phyloP scores from a whole-genome alignment of 1,140 invertebrate species.

The Hydropsyche tenuis region DNA sequence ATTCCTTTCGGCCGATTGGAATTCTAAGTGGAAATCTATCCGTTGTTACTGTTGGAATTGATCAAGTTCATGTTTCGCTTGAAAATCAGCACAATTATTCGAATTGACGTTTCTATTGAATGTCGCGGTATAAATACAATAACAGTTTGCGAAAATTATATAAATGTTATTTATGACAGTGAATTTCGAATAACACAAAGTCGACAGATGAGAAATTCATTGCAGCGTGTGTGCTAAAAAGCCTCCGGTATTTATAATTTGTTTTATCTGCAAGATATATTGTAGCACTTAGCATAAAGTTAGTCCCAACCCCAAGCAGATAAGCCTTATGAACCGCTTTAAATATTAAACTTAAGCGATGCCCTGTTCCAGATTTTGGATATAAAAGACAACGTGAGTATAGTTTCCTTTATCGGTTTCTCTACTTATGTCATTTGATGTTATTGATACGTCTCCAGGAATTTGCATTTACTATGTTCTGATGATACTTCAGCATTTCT shows the following conservation, averaged over 20 bases:
- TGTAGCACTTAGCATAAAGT: constrained; percentile 40
- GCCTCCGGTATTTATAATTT: constrained; percentile 40
- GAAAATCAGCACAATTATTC: too few relatives aligned
- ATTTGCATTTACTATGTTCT: too few relatives aligned
- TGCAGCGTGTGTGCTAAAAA: constrained; percentile 35
- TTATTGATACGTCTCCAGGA: too few relatives aligned
- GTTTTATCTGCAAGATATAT: constrained; percentile 40
- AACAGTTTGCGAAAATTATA: too few relatives aligned
- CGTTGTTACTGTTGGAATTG: neutral
- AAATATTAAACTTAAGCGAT: constrained; percentile 39
- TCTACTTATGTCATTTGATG: too few relatives aligned
- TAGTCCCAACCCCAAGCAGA: constrained; percentile 21
- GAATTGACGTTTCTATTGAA: too few relatives aligned
- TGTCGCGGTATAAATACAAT: too few relatives aligned
- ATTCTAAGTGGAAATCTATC: constrained; percentile 2
- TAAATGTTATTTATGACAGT: too few relatives aligned
- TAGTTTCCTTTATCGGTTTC: too few relatives aligned
- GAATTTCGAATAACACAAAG: neutral
- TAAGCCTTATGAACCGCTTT: constrained; percentile 36
- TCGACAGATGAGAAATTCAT: too few relatives aligned
- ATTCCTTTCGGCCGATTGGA: neutral
- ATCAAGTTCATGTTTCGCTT: too few relatives aligned
- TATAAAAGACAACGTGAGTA: constrained; percentile 21
- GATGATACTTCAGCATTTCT: too few relatives aligned
- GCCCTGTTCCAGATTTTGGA: constrained; percentile 30